These are phyloP conservation scores for Heliothis virescens DNA, from an alignment of 1,140 invertebrate species.

Conservation along the genomic window DNA sequence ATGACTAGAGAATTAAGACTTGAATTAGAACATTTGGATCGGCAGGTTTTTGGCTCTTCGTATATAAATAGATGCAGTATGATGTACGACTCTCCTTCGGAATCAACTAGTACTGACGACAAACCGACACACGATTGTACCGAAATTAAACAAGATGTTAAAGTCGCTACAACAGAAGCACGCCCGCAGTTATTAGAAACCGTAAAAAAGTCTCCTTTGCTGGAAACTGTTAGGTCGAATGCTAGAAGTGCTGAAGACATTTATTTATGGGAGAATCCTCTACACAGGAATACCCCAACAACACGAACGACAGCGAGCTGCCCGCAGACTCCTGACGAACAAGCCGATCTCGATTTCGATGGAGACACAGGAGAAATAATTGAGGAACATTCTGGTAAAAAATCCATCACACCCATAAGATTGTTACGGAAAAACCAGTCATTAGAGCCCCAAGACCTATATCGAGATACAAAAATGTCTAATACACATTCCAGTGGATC, in stretches of 20 bases:
- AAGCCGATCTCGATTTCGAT: slow-evolving; percentile 89
- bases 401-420: slow-evolving; percentile 88
- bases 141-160: slow-evolving; percentile 60
- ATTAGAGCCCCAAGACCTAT: slow-evolving; percentile 69
- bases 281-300: slow-evolving; percentile 87
- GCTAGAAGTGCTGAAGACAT: slow-evolving; percentile 88
- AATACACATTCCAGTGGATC: slow-evolving; percentile 74
- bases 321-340: slow-evolving; percentile 89
- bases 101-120: slow-evolving; percentile 78
- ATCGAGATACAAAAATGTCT: slow-evolving; percentile 61
- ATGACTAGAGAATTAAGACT: slow-evolving; percentile 93
- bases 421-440: slow-evolving; percentile 80
- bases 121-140: slow-evolving; percentile 78
- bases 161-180: slow-evolving; percentile 62
- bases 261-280: slow-evolving; percentile 92
- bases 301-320: slow-evolving; percentile 78
- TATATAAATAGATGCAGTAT: slow-evolving; percentile 75
- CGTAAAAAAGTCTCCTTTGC: slow-evolving; percentile 73
- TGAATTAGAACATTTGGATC: slow-evolving; percentile 93
- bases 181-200: slow-evolving; percentile 61
- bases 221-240: slow-evolving; percentile 77
- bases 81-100: slow-evolving; percentile 78
- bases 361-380: slow-evolving; percentile 87
- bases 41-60: slow-evolving; percentile 90
- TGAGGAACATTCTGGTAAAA: slow-evolving; percentile 88